Evolutionary conservation across 1,140 invertebrate genomes (phyloP), one percentile per base, ranked within the genome.

Genomic region (Cryptotermes secundus): DNA sequence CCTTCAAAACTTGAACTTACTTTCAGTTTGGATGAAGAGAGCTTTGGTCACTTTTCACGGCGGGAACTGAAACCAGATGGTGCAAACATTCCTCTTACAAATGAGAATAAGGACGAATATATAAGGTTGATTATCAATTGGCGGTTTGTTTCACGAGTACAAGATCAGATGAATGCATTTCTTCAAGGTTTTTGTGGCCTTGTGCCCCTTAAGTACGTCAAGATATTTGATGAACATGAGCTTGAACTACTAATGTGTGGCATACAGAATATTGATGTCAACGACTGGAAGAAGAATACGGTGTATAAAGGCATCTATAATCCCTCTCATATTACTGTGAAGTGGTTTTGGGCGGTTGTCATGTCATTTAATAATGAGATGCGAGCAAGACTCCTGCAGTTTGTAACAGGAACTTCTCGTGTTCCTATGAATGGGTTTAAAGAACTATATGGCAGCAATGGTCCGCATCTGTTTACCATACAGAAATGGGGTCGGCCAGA

Each of bases 361-460:
- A 92, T 99, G 81, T 98, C 97, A 0, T 98, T 99, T 89, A 97
- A 95, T 84, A 99, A 99, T 91, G 98, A 99, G 91, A 98, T 99
- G 96, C 93, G 98, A 83, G 96, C 98, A 0, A 92, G 98, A 83
- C 92, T 99, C 83, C 92, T 99, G 82, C 98, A 99, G 90, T 99
- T 99, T 92, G 98, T 99, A 10, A 99, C 98, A 31, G 99, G 99
- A 65, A 99, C 98, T 14, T 99, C 98, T 0, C 92, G 98, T 16
- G 98, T 99, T 53, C 99, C 99, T 3, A 99, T 99, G 98, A 99
- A 99, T 90, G 99, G 99, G 79, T 99, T 99, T 90, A 97, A 98
- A 89, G 98, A 99, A 90, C 91, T 99, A 34, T 99, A 99, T 90
- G 98, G 98, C 24, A 98, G 96, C 86, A 99, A 99, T 91, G 98